These are phyloP conservation scores for Neotoxoptera formosana DNA, from an alignment of 1,140 invertebrate species.

Conservation along the genomic window DNA sequence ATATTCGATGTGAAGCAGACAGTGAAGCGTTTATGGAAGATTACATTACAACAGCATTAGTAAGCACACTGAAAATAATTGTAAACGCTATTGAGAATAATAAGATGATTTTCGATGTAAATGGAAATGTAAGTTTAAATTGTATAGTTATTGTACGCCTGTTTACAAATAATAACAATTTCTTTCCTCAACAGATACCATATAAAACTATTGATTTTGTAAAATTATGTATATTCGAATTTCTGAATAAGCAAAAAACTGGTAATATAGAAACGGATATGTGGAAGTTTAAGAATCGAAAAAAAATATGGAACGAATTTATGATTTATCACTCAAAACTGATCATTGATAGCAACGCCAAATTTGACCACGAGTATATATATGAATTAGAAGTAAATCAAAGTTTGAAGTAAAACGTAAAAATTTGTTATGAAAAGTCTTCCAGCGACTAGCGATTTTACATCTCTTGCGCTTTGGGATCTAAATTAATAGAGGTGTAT, in stretches of 20 bases:
- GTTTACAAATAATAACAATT: neutral
- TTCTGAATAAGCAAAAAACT: neutral
- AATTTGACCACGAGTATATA: neutral
- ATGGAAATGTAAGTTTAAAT: conserved; percentile 45
- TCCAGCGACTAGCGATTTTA: no score
- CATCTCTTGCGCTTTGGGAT: neutral
- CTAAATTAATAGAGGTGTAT: neutral
- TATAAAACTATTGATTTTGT: conserved; percentile 31
- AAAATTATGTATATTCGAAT: neutral
- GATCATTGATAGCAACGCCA: neutral
- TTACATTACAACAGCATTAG: conserved; percentile 85
- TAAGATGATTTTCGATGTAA: conserved; percentile 61
- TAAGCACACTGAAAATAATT: conserved; percentile 81
- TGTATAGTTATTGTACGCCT: neutral
- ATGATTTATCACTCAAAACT: conserved; percentile 23
- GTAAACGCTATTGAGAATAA: conserved; percentile 68
- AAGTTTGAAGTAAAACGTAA: neutral
- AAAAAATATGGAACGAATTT: conserved; percentile 27
- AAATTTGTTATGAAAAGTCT: no score
- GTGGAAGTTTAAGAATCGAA: neutral
- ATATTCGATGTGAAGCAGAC: conserved; percentile 84
- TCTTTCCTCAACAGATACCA: neutral
- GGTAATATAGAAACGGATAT: neutral
- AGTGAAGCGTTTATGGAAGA: conserved; percentile 88
- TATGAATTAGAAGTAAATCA: conserved; percentile 36